Evolutionary conservation across 2,797 vertebrate species (phyloP), one percentile per base, ranked within the genome.

Genomic region (Geotria australis): DNA sequence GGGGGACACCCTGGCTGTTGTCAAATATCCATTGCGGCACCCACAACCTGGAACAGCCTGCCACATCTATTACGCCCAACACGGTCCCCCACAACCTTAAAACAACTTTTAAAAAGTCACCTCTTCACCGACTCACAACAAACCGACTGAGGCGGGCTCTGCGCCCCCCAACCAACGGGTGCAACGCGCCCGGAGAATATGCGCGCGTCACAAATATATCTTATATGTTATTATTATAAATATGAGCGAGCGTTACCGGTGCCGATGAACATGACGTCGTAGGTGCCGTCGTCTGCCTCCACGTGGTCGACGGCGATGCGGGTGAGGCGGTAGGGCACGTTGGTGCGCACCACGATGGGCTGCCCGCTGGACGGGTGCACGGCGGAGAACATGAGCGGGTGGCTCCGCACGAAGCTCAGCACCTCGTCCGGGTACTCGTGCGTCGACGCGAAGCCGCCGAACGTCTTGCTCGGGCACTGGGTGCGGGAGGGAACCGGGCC

Each of bases 401-500:
- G 89, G 69, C 91, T 86, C 12, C 89, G 75, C 1, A 86, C 88
- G 61, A 98, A 98, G 72, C 93, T 83, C 66, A 96, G 86, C 68
- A 95, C 88, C 2, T 93, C 82, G 0, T 98, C 89, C 0, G 89
- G 88, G 61, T 93, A 95, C 64, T 84, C 85, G 68, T 91, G 93
- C n/a, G 89, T 96, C 63, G 88, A 89, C 62, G 86, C 72, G 1
- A 96, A 95, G 68, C 83, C 91, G 61, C 88, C 89, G 0, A 93
- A 98, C 1, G 88, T 98, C 73, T 84, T 93, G 70, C 89, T 98
- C 64, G 89, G 89, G 65, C 89, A 98, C 89, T 98, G 60, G 47
- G 10, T 38, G 55, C 12, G 12, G 8, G 24, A n/a, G n/a, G n/a
- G n/a, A n/a, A n/a, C n/a, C n/a, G n/a, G 24, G 24, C 24, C 24